Conservation (phyloP, 1,140 invertebrate genomes). For the Neuroterus valhalla region DNA sequence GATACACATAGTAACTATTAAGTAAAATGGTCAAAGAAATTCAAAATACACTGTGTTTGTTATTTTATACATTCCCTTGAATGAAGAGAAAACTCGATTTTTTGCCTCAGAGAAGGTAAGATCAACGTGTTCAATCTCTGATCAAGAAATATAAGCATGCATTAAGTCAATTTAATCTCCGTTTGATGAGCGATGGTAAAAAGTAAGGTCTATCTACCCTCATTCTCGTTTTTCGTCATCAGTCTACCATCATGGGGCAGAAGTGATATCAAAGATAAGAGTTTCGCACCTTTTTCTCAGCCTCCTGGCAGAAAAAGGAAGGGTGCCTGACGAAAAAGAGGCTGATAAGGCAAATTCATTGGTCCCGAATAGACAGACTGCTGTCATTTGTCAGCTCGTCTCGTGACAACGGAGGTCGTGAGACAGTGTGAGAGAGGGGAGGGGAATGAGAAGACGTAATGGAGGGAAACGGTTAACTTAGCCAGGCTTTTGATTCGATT, state of each 20-base stretch:
- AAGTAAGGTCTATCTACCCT: slow-evolving; percentile 59
- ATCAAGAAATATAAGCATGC: not conserved
- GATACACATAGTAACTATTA: no score
- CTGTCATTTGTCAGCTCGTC: slow-evolving; percentile 61
- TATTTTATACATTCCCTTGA: not conserved
- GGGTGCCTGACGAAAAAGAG: slow-evolving; percentile 46
- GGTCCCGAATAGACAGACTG: slow-evolving; percentile 59
- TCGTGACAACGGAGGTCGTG: slow-evolving; percentile 24
- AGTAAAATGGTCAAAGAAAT: not conserved
- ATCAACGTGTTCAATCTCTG: not conserved
- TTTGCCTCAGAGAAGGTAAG: not conserved
- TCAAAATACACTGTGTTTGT: not conserved
- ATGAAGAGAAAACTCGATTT: not conserved
- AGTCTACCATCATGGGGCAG: slow-evolving; percentile 60
- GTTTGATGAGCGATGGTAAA: slow-evolving; percentile 44
- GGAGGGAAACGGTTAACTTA: slow-evolving; percentile 37
- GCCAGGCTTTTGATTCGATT: slow-evolving; percentile 43
- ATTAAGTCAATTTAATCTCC: slow-evolving; percentile 54
- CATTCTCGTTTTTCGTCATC: slow-evolving; percentile 61
- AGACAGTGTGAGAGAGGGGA: slow-evolving; percentile 14
- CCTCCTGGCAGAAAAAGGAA: slow-evolving; percentile 46
- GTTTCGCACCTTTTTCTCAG: slow-evolving; percentile 50
- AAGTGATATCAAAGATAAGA: slow-evolving; percentile 60
- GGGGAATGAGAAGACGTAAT: slow-evolving; percentile 25
- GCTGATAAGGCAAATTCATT: slow-evolving; percentile 61